phyloP scores from a whole-genome alignment of 2,797 vertebrate species.

The Cygnus olor region DNA sequence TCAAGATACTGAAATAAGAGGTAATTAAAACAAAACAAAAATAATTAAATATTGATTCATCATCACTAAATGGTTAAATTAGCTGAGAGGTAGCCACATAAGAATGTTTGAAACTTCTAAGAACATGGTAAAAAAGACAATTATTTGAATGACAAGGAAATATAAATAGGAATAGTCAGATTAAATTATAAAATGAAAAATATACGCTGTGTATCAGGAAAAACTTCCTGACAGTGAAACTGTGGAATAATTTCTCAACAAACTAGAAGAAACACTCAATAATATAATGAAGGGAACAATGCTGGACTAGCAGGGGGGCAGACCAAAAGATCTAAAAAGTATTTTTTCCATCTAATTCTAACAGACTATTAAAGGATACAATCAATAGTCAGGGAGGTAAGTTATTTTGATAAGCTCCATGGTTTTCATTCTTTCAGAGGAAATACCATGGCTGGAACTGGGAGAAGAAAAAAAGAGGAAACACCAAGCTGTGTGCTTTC shows the following conservation, averaged over 20 bases:
- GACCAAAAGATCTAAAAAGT: conserved; percentile 51
- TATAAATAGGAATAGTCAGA: neutral
- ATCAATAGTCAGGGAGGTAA: conserved; percentile 70
- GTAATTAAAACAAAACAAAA: neutral
- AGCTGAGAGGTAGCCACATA: neutral
- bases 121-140: neutral
- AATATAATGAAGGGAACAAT: conserved; percentile 59
- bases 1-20: neutral
- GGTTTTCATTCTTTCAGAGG: conserved; percentile 43
- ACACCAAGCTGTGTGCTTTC: conserved; percentile 56
- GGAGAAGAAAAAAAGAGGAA: conserved; percentile 29
- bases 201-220: neutral
- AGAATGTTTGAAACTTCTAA: neutral
- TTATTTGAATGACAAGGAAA: neutral
- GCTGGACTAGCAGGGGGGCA: conserved; percentile 22
- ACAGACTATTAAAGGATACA: conserved; percentile 52
- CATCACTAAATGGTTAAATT: neutral
- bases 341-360: conserved; percentile 64
- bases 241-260: conserved; percentile 43
- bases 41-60: neutral
- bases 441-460: conserved; percentile 34
- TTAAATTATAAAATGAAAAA: neutral
- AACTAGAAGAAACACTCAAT: conserved; percentile 43
- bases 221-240: conserved; percentile 31
- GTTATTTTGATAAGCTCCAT: conserved; percentile 62